Evolutionary conservation across 1,140 invertebrate genomes (phyloP), one percentile per base, ranked within the genome.

Genomic region (Papilio aristodemus): DNA sequence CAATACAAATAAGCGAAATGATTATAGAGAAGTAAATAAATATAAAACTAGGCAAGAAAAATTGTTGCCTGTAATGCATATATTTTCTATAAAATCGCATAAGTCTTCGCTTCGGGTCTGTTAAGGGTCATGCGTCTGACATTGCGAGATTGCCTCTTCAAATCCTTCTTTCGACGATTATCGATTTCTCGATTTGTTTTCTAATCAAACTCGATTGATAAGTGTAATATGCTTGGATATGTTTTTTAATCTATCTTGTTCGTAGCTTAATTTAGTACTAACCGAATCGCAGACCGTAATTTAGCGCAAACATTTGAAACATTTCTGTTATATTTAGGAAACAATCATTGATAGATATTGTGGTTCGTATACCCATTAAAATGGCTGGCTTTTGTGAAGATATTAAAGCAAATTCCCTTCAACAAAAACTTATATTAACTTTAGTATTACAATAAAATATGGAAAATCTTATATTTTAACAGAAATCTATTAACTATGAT

Each of bases 91-190:
- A 50, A 50, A 50, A 22, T 50, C 19, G 8, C 17, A 50, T 50
- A 50, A 50, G 46, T 50, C 46, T 10, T 19, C 9, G 8, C 46
- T 22, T 22, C 17, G 22, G 19, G 17, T 19, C 8, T 50, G 17
- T 50, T 14, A 50, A 19, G 17, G 9, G 46, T 50, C 19, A 0
- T 50, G 46, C 46, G 46, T 50, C 22, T 50, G 46, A 50, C 46
- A 50, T 17, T 22, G 46, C 46, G 46, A 50, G 46, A 50, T 50
- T 50, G 19, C 17, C 46, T 19, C 46, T 50, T 50, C 17, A 50
- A 11, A 50, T 50, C 46, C 46, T 50, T 50, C 46, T 50, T 50
- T 50, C 14, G 5, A 22, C 9, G 46, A 8, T 50, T 11, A 50
- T 50, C 46, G 46, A 50, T 50, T 50, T 4, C 17, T 50, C 17